Evolutionary conservation across 2,888 invertebrate species (phyloP).

Genomic region (Serripes groenlandicus): DNA sequence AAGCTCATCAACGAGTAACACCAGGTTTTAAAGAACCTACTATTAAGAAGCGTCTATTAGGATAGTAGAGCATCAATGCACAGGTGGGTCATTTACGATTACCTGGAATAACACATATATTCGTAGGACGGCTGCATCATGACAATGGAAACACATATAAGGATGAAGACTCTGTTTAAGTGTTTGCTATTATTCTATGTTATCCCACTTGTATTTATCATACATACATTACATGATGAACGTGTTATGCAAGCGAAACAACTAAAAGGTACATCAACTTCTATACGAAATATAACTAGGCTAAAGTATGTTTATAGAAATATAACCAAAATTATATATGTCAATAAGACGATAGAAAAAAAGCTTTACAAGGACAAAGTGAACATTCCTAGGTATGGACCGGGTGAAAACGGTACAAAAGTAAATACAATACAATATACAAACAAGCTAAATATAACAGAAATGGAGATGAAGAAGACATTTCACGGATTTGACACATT

Average conservation of each 20-base stretch:
- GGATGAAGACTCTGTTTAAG: slow-evolving; percentile 16
- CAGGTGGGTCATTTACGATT: too few species aligned
- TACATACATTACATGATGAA: background rate
- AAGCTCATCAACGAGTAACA: too few species aligned
- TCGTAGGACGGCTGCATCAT: too few species aligned
- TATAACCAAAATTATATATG: background rate
- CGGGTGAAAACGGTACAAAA: slow-evolving; percentile 18
- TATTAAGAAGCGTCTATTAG: too few species aligned
- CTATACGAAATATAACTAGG: background rate
- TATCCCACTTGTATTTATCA: background rate
- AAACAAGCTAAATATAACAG: background rate
- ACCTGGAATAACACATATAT: too few species aligned
- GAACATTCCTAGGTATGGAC: background rate
- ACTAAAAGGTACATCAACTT: background rate
- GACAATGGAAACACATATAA: too few species aligned
- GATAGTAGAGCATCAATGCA: too few species aligned
- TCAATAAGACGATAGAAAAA: background rate
- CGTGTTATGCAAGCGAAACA: background rate
- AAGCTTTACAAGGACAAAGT: background rate
- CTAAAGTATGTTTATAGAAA: background rate
- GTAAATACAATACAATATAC: background rate
- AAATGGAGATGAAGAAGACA: slow-evolving; percentile 21
- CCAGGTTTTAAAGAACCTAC: too few species aligned
- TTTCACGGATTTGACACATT: slow-evolving; percentile 53
- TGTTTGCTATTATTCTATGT: slow-evolving; percentile 7